Base-by-base conservation (phyloP, 64 coral and sea anemone genomes). In the Montipora cactus region DNA sequence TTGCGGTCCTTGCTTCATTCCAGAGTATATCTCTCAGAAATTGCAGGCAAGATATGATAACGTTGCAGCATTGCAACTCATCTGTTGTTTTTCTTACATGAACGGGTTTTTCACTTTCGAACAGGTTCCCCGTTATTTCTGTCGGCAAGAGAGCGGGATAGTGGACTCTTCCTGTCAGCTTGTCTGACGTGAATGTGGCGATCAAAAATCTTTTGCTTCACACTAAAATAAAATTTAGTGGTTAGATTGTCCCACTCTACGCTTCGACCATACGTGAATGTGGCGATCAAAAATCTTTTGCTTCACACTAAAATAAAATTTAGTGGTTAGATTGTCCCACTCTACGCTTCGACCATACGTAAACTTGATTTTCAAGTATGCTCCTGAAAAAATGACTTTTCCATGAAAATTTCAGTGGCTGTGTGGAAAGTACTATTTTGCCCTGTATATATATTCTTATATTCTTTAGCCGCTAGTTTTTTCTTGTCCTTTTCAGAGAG, bases 1-100 rank as follows among this genome's bases (percentile, higher is more conserved):
- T 52, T 99, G 18, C 92, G 98, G 7, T 80, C 92, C 71, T 15
- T 99, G 3, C 79, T 99, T 15, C 92, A 96, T 75, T 94, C 95
- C 44, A 90, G 89, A 25, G 9, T 84, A 23, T 77, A 99, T 86
- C 92, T 89, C 2, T 99, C 98, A 6, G 80, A 96, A 81, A 99
- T 99, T 44, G 92, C 98, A 92, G 98, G 98, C 81, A 50, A 95
- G 79, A 49, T 37, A 37, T 37, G 37, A 37, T 37, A 0, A 37
- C 37, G 37, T 44, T 14, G 3, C 23, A 13, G 12, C 11, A 4
- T 67, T 67, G 18, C 50, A 21, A 21, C 58, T 44, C 6, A 4
- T 1, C 3, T 21, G 25, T 8, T 14, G 64, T 67, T 16, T 4
- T 67, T 15, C 19, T 6, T 74, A 55, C 6, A 5, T 55, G 52